Percentiles rank a stretch among this genome's conserved stretches.
Evolutionary conservation across 2,888 invertebrate genomes (phyloP).

Genomic region (Lithophane semibrunnea): DNA sequence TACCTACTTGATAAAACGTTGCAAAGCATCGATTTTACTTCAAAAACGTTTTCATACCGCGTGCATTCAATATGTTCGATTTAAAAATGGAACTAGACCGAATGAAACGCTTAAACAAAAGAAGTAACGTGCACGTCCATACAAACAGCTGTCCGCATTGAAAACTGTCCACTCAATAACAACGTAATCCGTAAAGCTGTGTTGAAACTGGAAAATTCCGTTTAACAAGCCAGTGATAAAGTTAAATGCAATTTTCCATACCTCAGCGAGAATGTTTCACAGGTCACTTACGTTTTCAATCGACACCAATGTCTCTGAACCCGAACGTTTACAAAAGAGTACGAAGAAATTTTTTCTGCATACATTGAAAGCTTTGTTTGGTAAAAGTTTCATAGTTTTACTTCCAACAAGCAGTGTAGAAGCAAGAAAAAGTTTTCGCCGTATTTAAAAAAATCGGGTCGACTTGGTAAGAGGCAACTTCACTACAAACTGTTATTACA

Average conservation of each 20-base stretch:
- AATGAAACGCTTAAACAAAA: conserved; percentile 48
- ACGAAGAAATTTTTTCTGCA: background rate
- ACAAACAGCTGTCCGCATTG: conserved; percentile 30
- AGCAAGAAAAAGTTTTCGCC: background rate
- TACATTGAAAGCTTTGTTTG: conserved; percentile 21
- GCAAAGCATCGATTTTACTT: background rate
- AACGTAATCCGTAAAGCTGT: conserved; percentile 31
- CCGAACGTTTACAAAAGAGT: background rate
- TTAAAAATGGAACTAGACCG: conserved; percentile 37
- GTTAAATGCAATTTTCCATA: conserved; percentile 49
- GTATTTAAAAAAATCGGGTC: background rate
- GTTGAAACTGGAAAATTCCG: conserved; percentile 35
- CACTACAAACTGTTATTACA: conserved; percentile 54
- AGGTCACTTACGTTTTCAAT: conserved; percentile 58
- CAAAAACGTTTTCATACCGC: conserved; percentile 16
- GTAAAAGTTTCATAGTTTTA: background rate
- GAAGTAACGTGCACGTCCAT: conserved; percentile 1
- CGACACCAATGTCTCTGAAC: conserved; percentile 30
- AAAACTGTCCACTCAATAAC: conserved; percentile 42
- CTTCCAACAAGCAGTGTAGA: conserved; percentile 22
- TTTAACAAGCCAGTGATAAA: conserved; percentile 30
- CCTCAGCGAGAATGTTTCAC: conserved; percentile 51
- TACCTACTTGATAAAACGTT: background rate
- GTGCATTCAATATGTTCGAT: conserved; percentile 8
- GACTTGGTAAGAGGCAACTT: background rate